Conservation (phyloP, 1,140 invertebrate genomes). For the Hyphantria cunea region DNA sequence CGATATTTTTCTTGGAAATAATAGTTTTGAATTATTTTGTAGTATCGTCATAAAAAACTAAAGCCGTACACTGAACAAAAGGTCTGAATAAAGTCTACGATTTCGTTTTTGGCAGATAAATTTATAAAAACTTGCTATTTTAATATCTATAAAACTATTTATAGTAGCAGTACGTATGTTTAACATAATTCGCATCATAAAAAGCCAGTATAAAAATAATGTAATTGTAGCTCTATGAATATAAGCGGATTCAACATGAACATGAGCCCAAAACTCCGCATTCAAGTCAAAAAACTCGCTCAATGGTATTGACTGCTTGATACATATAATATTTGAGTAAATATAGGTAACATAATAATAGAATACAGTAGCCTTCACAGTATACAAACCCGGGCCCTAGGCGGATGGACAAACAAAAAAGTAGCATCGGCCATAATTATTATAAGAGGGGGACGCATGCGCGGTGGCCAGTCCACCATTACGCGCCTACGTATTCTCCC, state of each 20-base stretch:
- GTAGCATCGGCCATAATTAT: slow-evolving; percentile 70
- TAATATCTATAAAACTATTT: no score
- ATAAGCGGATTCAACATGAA: slow-evolving; percentile 3
- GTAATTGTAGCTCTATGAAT: no score
- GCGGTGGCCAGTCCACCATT: slow-evolving; percentile 51
- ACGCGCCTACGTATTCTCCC: slow-evolving; percentile 45
- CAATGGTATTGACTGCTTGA: slow-evolving; percentile 1
- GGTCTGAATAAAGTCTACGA: no score
- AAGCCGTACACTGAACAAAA: no score
- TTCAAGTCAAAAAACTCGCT: slow-evolving; percentile 25
- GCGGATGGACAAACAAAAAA: slow-evolving; percentile 64
- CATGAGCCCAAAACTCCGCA: slow-evolving; percentile 12
- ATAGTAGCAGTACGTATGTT: no score
- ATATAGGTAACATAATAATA: neutral
- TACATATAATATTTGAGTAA: slow-evolving; percentile 8
- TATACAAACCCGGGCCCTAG: slow-evolving; percentile 37
- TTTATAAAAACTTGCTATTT: no score
- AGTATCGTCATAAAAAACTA: no score
- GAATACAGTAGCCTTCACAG: slow-evolving; percentile 51
- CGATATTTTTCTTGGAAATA: no score
- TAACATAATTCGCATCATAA: no score
- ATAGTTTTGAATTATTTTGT: no score
- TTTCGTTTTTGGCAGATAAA: no score
- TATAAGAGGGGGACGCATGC: slow-evolving; percentile 61
- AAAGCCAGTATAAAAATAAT: no score